Conservation (phyloP, 2,113 vertebrate genomes). For the Pteropus alecto region DNA sequence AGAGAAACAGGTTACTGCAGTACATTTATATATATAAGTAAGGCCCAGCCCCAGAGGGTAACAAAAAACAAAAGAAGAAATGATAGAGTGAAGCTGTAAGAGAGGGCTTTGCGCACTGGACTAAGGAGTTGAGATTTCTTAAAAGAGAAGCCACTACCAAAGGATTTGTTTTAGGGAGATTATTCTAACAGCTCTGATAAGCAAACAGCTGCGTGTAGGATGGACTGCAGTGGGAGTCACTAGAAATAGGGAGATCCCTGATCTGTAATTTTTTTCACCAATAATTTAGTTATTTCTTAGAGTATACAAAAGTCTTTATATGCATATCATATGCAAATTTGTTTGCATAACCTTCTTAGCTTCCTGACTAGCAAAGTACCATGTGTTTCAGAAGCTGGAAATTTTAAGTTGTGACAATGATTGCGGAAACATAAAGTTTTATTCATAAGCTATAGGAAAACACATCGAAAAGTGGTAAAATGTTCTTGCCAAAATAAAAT, state of each 20-base stretch:
- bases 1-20: background rate
- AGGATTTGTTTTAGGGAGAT: slow-evolving; percentile 40
- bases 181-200: slow-evolving; percentile 36
- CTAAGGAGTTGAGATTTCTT: background rate
- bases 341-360: background rate
- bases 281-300: slow-evolving; percentile 5
- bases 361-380: background rate
- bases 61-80: slow-evolving; percentile 4
- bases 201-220: slow-evolving; percentile 47
- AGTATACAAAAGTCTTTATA: background rate
- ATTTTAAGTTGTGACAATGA: background rate
- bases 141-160: background rate
- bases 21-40: slow-evolving; percentile 1
- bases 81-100: background rate
- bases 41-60: background rate
- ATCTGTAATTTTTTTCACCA: slow-evolving; percentile 37
- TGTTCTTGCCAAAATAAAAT: slow-evolving; percentile 43
- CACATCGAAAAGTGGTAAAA: background rate
- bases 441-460: background rate
- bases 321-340: background rate
- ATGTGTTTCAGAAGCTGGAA: background rate
- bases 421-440: background rate
- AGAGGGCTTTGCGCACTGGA: background rate
- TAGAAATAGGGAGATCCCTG: slow-evolving; percentile 34
- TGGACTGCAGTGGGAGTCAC: slow-evolving; percentile 36